Evolutionary conservation across 2,113 vertebrate genomes (phyloP).

Genomic region (Oophaga pumilio): DNA sequence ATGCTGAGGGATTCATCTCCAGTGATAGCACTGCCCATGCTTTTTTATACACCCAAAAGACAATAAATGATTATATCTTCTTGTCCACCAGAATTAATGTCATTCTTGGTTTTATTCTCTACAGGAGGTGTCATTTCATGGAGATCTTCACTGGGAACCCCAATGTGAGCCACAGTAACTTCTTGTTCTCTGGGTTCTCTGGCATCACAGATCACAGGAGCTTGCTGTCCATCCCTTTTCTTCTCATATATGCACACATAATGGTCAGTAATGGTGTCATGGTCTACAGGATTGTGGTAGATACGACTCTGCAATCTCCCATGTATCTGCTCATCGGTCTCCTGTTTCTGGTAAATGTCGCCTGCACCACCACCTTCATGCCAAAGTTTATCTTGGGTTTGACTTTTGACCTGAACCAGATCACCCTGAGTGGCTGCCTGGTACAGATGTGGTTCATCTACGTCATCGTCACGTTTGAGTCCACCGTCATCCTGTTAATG

Average conservation of each 20-base stretch:
- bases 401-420: not conserved
- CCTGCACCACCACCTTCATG: slow-evolving; percentile 28
- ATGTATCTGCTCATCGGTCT: slow-evolving; percentile 29
- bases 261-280: slow-evolving; percentile 8
- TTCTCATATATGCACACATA: not conserved
- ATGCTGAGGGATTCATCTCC: too few relatives aligned
- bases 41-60: too few relatives aligned
- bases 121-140: not conserved
- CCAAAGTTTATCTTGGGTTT: not conserved
- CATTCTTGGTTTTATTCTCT: not conserved
- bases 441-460: slow-evolving; percentile 50
- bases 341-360: slow-evolving; percentile 16
- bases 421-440: slow-evolving; percentile 31
- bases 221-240: slow-evolving; percentile 11
- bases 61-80: not conserved
- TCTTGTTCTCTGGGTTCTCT: slow-evolving; percentile 13
- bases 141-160: not conserved
- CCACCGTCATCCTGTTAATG: slow-evolving; percentile 7
- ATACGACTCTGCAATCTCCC: not conserved
- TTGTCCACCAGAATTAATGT: not conserved
- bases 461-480: not conserved
- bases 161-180: not conserved
- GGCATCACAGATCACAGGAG: not conserved
- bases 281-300: slow-evolving; percentile 30
- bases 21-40: too few relatives aligned